Conservation (phyloP, 2,113 vertebrate genomes). For the Hystrix cristata region DNA sequence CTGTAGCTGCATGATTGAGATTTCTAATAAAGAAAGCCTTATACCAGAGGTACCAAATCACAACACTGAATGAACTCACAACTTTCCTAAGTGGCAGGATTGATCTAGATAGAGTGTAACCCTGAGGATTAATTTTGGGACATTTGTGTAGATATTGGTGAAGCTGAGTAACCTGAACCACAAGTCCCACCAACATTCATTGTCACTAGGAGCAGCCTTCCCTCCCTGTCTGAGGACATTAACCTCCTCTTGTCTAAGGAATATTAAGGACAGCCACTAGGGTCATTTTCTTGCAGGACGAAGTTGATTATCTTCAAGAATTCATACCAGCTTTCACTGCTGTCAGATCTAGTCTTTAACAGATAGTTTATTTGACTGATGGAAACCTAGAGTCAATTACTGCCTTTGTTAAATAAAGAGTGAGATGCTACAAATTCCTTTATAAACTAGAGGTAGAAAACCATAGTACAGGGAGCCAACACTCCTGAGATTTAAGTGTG, state of each 20-base stretch:
- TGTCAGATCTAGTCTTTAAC: not conserved
- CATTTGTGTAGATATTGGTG: not conserved
- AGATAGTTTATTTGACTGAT: not conserved
- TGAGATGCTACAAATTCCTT: constrained; percentile 40
- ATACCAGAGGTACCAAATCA: not conserved
- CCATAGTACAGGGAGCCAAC: not conserved
- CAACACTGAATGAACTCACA: not conserved
- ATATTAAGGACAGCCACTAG: not conserved
- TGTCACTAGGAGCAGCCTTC: not conserved
- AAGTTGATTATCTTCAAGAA: not conserved
- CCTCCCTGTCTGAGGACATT: not conserved
- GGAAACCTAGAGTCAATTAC: constrained; percentile 11
- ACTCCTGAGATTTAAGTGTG: not conserved
- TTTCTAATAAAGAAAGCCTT: not conserved
- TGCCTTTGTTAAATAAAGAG: not conserved
- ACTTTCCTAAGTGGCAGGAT: not conserved
- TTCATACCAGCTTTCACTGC: not conserved
- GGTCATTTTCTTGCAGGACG: not conserved
- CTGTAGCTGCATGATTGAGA: not conserved
- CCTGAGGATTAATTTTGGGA: not conserved
- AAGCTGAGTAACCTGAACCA: constrained; percentile 23
- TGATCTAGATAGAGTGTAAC: not conserved
- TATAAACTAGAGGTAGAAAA: constrained; percentile 21
- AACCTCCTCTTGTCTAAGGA: constrained; percentile 13
- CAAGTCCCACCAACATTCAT: not conserved